These are phyloP conservation scores for Porites evermanni DNA, from an alignment of 92 coral and sea anemone genomes.

Conservation along the genomic window DNA sequence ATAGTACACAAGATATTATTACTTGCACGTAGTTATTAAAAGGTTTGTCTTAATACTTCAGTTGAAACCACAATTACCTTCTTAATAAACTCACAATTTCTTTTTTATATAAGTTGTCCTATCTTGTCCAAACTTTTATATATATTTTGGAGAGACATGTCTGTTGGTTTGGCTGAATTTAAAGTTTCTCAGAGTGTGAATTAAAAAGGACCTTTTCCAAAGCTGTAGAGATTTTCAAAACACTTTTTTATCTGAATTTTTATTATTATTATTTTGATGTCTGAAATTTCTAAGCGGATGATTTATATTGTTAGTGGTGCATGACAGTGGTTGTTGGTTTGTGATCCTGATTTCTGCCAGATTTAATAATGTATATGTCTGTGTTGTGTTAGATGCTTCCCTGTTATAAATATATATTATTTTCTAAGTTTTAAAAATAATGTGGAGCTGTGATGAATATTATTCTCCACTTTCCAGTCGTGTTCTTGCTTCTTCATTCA, in stretches of 20 bases:
- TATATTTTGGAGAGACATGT: not conserved
- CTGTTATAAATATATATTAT: not conserved
- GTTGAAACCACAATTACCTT: not conserved
- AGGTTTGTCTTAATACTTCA: not conserved
- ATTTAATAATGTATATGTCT: slow-evolving; percentile 3
- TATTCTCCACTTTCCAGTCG: not conserved
- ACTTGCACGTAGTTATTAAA: not conserved
- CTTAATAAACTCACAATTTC: not conserved
- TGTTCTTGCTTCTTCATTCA: not conserved
- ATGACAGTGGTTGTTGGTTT: not conserved
- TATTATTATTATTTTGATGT: not conserved
- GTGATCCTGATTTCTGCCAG: not conserved
- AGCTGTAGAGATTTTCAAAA: not conserved
- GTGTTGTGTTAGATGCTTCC: not conserved
- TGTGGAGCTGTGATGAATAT: not conserved
- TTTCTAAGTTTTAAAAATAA: not conserved
- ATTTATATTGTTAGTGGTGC: not conserved
- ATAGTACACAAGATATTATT: slow-evolving; percentile 9
- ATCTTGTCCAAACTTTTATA: not conserved
- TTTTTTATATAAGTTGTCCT: not conserved
- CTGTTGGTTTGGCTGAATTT: not conserved
- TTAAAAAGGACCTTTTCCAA: not conserved
- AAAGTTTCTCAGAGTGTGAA: not conserved
- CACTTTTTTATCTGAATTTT: not conserved
- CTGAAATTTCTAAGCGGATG: not conserved